Conservation (phyloP, 1,140 invertebrate species). For the Idris sp. region DNA sequence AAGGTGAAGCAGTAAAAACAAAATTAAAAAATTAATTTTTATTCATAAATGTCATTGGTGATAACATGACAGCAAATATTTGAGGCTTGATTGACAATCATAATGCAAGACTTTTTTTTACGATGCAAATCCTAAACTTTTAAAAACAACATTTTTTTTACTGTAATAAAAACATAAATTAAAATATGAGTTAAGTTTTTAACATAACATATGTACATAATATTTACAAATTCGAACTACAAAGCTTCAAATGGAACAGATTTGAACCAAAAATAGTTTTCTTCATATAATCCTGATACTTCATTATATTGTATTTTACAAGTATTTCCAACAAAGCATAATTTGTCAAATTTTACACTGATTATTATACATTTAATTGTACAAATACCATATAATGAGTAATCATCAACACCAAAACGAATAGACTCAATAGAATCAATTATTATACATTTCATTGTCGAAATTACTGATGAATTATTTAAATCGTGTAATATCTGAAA, state of each 20-base stretch:
- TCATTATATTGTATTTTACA: conserved; percentile 13
- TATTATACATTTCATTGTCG: background rate
- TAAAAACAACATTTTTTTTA: conserved; percentile 8
- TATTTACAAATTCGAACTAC: too few relatives aligned
- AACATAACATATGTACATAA: background rate
- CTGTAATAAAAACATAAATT: background rate
- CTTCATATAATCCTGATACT: conserved; percentile 11
- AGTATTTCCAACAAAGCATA: conserved; percentile 17
- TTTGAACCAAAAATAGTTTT: conserved; percentile 13
- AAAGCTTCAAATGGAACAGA: conserved; percentile 21
- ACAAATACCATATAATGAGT: conserved; percentile 4
- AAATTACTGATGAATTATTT: background rate
- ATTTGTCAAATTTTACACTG: conserved; percentile 3
- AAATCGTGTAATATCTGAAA: background rate
- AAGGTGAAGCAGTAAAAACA: too few relatives aligned
- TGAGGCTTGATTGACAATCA: conserved; percentile 1
- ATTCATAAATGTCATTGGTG: background rate
- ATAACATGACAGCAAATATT: conserved; percentile 2
- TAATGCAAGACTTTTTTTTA: background rate
- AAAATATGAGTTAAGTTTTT: too few relatives aligned
- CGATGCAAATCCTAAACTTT: conserved; percentile 14
- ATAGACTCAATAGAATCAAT: background rate
- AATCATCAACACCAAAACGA: conserved; percentile 1
- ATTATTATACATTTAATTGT: conserved; percentile 9
- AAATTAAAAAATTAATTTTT: too few relatives aligned